Percentiles rank a stretch among this genome's conserved stretches.
phyloP scores from a whole-genome alignment of 2,888 invertebrate genomes.

The Keiferia lycopersicella region DNA sequence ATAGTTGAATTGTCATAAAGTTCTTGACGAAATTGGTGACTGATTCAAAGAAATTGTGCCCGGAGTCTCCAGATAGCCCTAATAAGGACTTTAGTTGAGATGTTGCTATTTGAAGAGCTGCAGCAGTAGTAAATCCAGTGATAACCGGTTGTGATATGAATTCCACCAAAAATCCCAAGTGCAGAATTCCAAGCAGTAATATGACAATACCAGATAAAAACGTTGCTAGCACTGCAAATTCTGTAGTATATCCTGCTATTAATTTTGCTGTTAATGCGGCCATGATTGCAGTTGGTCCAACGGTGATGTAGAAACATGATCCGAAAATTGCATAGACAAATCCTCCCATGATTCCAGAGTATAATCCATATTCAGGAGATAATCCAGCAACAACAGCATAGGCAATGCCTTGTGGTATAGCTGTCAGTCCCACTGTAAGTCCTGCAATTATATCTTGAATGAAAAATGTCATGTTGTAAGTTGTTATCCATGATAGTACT shows the following conservation, averaged over 20 bases:
- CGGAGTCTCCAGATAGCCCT: slow-evolving; percentile 82
- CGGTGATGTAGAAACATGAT: slow-evolving; percentile 88
- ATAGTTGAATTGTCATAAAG: slow-evolving; percentile 80
- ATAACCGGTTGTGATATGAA: slow-evolving; percentile 94
- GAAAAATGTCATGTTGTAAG: slow-evolving; percentile 83
- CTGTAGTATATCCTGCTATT: slow-evolving; percentile 82
- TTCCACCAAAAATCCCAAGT: slow-evolving; percentile 91
- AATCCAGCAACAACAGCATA: slow-evolving; percentile 90
- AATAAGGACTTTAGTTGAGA: slow-evolving; percentile 89
- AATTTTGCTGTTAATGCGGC: slow-evolving; percentile 89
- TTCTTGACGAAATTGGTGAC: slow-evolving; percentile 82
- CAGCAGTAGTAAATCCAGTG: slow-evolving; percentile 91
- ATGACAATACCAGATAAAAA: slow-evolving; percentile 88
- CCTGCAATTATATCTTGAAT: slow-evolving; percentile 93
- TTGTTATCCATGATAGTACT: slow-evolving; percentile 87
- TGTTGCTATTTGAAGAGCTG: slow-evolving; percentile 93
- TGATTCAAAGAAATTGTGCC: slow-evolving; percentile 85
- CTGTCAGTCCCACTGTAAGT: slow-evolving; percentile 89
- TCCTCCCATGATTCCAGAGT: slow-evolving; percentile 94
- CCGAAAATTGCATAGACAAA: slow-evolving; percentile 94
- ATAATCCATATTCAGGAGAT: slow-evolving; percentile 89
- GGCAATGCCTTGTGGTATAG: slow-evolving; percentile 92
- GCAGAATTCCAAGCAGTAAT: slow-evolving; percentile 86
- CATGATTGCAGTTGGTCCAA: slow-evolving; percentile 95
- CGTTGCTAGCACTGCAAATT: slow-evolving; percentile 86